Conservation (phyloP, 2,888 invertebrate genomes). For the Erebia aethiops region DNA sequence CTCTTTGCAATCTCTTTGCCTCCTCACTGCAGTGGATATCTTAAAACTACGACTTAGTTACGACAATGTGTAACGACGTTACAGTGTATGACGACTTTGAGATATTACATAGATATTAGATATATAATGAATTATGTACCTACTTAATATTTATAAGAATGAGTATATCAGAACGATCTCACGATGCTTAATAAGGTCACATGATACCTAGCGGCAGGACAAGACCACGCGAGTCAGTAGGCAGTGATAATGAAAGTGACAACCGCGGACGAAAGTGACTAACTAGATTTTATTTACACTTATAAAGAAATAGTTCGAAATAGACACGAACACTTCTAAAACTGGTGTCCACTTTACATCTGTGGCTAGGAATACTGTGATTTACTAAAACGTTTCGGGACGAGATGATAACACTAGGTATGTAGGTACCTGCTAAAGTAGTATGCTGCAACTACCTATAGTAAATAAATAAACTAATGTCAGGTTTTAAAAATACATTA, state of each 20-base stretch:
- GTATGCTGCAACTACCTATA: too few relatives aligned
- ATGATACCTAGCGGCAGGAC: conserved; percentile 46
- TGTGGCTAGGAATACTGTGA: conserved; percentile 41
- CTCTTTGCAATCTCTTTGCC: too few relatives aligned
- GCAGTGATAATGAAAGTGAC: conserved; percentile 74
- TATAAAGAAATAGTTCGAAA: too few relatives aligned
- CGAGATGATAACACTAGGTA: neutral
- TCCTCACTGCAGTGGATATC: too few relatives aligned
- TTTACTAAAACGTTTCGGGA: neutral
- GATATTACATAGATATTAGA: too few relatives aligned
- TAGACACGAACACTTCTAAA: conserved; percentile 75
- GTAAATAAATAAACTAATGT: too few relatives aligned
- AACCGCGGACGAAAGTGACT: conserved; percentile 73
- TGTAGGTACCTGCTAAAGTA: neutral
- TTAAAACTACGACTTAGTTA: too few relatives aligned
- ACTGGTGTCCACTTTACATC: conserved; percentile 76
- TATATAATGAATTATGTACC: neutral
- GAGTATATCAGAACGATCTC: conserved; percentile 19
- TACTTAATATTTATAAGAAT: conserved; percentile 13
- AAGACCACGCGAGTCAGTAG: conserved; percentile 49
- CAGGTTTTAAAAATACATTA: too few relatives aligned
- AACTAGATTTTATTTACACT: conserved; percentile 78
- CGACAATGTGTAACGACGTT: too few relatives aligned
- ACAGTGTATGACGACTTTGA: too few relatives aligned
- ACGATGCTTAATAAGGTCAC: conserved; percentile 32